Conservation (phyloP, 2,888 invertebrate species). For the Calliphora vomitoria region DNA sequence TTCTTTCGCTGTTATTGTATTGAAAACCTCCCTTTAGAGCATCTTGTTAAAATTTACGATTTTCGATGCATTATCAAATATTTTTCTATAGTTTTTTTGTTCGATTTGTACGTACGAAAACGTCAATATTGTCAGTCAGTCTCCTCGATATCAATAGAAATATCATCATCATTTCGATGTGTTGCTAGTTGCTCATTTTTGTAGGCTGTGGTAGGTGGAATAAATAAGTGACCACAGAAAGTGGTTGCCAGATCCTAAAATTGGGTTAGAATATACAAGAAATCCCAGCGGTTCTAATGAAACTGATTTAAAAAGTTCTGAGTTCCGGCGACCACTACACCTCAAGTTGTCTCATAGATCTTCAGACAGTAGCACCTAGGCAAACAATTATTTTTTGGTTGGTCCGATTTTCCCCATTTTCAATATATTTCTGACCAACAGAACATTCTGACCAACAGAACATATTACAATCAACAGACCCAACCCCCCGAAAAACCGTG, state of each 20-base stretch:
- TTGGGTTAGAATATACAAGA: neutral
- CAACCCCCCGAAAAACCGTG: too few relatives aligned
- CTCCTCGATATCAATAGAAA: slow-evolving; percentile 52
- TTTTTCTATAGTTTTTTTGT: slow-evolving; percentile 38
- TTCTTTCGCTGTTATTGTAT: slow-evolving; percentile 54
- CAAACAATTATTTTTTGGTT: too few relatives aligned
- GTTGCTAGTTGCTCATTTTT: slow-evolving; percentile 44
- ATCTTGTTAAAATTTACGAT: slow-evolving; percentile 82
- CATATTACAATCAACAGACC: too few relatives aligned
- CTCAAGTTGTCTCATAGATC: too few relatives aligned
- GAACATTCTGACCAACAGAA: too few relatives aligned
- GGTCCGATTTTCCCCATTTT: too few relatives aligned
- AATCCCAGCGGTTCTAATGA: neutral
- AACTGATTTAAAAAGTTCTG: too few relatives aligned
- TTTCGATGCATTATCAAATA: slow-evolving; percentile 79
- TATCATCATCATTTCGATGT: slow-evolving; percentile 35
- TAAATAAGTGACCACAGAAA: slow-evolving; percentile 16
- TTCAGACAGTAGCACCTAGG: too few relatives aligned
- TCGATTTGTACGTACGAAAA: slow-evolving; percentile 29
- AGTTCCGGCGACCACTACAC: too few relatives aligned
- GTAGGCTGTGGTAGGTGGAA: slow-evolving; percentile 64
- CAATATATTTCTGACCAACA: too few relatives aligned
- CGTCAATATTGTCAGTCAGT: slow-evolving; percentile 50
- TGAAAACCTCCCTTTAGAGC: slow-evolving; percentile 71
- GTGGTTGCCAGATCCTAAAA: slow-evolving; percentile 38